Percentiles rank a stretch among this genome's conserved stretches.
Conservation (phyloP, 2,888 invertebrate genomes). For the Trichopoda pennipes region DNA sequence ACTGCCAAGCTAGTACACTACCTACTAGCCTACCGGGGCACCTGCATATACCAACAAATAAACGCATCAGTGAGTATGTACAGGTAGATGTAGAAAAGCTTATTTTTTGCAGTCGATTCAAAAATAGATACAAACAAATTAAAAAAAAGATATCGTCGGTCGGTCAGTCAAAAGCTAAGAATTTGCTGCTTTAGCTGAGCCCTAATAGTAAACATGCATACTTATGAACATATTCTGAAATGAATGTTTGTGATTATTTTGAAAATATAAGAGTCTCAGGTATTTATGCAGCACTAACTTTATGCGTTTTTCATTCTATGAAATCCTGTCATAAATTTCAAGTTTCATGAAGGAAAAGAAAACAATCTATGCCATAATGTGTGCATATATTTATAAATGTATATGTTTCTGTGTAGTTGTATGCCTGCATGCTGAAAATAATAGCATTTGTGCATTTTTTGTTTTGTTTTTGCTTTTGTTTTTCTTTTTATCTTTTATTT, state of each 20-base stretch:
- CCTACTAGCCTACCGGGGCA: no score
- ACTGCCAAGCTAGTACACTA: no score
- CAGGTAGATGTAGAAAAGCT: no score
- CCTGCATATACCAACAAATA: no score
- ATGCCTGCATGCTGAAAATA: constrained; percentile 48
- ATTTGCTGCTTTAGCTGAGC: no score
- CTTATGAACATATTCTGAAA: background rate
- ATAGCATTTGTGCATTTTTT: constrained; percentile 56
- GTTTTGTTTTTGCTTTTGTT: constrained; percentile 18
- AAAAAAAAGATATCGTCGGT: no score
- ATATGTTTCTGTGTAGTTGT: background rate
- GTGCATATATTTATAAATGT: background rate
- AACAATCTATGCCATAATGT: constrained; percentile 54
- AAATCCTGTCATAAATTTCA: constrained; percentile 69
- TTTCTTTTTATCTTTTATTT: background rate
- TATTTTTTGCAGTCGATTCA: no score
- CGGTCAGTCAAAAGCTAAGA: no score
- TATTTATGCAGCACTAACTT: constrained; percentile 67
- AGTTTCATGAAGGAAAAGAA: constrained; percentile 65
- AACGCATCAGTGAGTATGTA: no score
- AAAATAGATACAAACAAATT: no score
- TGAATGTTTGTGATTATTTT: constrained; percentile 43
- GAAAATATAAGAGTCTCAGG: constrained; percentile 62
- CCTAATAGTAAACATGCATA: background rate
- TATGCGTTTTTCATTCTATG: constrained; percentile 67